phyloP scores from a whole-genome alignment of 2,888 invertebrate species.

The Ligdia adustata region DNA sequence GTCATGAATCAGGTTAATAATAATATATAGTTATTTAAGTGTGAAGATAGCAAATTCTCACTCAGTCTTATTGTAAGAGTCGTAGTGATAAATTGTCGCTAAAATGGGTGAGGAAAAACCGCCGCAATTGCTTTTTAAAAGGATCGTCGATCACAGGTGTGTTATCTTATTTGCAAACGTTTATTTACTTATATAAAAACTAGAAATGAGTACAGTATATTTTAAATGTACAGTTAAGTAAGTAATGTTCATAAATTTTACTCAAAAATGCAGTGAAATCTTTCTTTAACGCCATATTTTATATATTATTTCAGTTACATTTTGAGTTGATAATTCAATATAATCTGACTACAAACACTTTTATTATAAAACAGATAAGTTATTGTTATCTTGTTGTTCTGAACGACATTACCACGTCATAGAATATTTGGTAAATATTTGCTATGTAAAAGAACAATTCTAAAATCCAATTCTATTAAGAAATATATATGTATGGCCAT shows the following conservation, averaged over 20 bases:
- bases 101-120: background rate
- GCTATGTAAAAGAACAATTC: too few species aligned
- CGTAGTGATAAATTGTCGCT: background rate
- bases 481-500: too few species aligned
- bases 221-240: too few species aligned
- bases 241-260: too few species aligned
- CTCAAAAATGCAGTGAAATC: too few species aligned
- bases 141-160: background rate
- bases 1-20: background rate
- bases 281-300: too few species aligned
- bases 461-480: too few species aligned
- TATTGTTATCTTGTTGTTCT: conserved; percentile 29
- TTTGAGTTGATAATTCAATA: too few species aligned
- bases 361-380: conserved; percentile 17
- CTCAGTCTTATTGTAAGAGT: background rate
- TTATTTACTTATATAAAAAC: too few species aligned
- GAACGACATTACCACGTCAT: conserved; percentile 18
- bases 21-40: background rate
- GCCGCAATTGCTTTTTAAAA: background rate
- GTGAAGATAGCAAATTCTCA: background rate
- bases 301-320: too few species aligned
- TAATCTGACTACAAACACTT: too few species aligned
- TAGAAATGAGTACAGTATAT: too few species aligned
- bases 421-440: conserved; percentile 12
- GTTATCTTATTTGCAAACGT: background rate